phyloP scores from a whole-genome alignment of 2,113 vertebrate species.

The Lichenostomus cassidix region DNA sequence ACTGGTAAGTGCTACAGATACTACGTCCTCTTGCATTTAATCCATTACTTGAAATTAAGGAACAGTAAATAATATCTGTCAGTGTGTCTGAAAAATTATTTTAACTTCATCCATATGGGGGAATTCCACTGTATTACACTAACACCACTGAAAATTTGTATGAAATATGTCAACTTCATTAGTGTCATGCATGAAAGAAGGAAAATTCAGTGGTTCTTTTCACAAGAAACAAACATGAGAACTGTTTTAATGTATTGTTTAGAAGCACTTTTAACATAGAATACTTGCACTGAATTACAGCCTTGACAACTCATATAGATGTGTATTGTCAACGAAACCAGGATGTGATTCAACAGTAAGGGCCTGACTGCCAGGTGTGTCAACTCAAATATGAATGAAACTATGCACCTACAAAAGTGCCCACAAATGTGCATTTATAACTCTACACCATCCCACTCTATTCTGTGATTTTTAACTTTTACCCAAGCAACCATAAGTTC shows the following conservation, averaged over 20 bases:
- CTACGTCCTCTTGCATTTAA: neutral
- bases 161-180: neutral
- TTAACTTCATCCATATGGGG: neutral
- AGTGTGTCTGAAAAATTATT: neutral
- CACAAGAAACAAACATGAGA: neutral
- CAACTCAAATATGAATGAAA: neutral
- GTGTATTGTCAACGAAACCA: neutral
- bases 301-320: neutral
- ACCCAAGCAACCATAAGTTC: neutral
- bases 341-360: neutral
- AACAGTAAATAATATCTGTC: neutral
- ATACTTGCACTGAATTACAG: neutral
- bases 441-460: neutral
- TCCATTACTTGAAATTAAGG: neutral
- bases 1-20: neutral
- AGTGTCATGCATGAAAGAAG: neutral
- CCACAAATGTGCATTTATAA: neutral
- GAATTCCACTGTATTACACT: neutral
- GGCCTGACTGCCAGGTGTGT: neutral
- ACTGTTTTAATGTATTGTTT: neutral
- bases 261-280: neutral
- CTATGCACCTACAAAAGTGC: neutral
- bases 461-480: neutral
- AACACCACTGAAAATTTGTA: neutral
- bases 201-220: neutral